Conservation (phyloP, 2,797 vertebrate genomes). For the Cheracebus regulus region DNA sequence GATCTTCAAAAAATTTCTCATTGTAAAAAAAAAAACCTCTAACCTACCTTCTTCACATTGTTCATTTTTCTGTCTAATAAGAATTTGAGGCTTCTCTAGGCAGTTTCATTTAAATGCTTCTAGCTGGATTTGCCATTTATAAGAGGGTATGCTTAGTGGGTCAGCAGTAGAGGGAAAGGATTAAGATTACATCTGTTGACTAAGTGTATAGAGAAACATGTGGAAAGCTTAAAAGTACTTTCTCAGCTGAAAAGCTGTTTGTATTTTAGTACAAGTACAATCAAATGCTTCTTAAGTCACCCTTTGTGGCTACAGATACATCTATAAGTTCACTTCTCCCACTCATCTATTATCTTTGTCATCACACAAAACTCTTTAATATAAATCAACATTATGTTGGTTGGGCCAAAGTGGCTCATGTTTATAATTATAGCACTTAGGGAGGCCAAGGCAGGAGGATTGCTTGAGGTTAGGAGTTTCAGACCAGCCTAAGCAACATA, state of each 20-base stretch:
- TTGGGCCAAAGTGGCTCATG: neutral
- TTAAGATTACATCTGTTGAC: neutral
- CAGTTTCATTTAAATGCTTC: neutral
- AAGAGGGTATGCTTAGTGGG: neutral
- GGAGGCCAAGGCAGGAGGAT: neutral
- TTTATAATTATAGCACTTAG: neutral
- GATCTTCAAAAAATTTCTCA: neutral
- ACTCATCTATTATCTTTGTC: neutral
- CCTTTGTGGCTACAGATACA: neutral
- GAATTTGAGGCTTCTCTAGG: neutral
- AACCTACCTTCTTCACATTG: neutral
- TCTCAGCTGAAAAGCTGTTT: neutral
- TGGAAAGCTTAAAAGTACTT: neutral
- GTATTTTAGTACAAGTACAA: neutral
- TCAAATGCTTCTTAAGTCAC: neutral
- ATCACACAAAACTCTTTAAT: neutral
- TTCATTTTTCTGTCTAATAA: neutral
- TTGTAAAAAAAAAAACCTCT: neutral
- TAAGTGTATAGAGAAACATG: neutral
- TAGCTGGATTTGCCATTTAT: constrained; percentile 27
- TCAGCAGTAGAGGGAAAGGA: neutral
- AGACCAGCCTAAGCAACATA: neutral
- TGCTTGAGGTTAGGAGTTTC: neutral
- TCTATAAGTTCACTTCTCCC: neutral
- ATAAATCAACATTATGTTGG: neutral